Base-by-base conservation (phyloP, 2,888 invertebrate species). In the Protonemura montana region DNA sequence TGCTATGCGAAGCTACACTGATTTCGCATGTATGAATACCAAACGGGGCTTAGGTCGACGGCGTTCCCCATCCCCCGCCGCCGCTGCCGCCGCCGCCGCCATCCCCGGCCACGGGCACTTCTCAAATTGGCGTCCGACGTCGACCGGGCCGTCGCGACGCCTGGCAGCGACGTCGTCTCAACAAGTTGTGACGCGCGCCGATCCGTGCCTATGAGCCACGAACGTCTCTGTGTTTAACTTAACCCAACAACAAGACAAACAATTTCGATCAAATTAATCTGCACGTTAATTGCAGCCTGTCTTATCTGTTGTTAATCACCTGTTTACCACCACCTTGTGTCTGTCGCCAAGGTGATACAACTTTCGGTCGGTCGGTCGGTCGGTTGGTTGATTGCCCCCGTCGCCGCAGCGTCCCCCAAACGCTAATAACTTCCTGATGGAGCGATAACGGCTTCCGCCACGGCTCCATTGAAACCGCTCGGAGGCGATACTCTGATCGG, bases 231-330 rank as follows among this genome's bases (percentile, higher is more conserved):
- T 35, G 3, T 3, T 35, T 35, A 10, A n/a, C n/a, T 35, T 35
- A 35, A 10, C 10, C 35, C 2, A 59, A 59, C 59, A 59, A 41
- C 13, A 59, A 59, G 59, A 59, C 59, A 59, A 59, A 59, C 59
- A 59, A 10, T 21, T 10, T 21, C 59, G 59, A 59, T 59, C 59
- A 59, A 59, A 59, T 21, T 59, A 10, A 21, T 10, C 59, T 21
- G 59, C 13, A 21, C 81, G 81, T 81, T 81, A 81, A 81, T 81
- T 81, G 29, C n/a, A 21, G 27, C 6, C 28, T 21, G 30, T 30
- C 30, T 81, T 81, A 81, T 81, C 81, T 81, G 5, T 16, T 81
- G 81, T 81, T 81, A 81, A 81, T 30, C 81, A 30, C 28, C 29
- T 28, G 27, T 81, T 81, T 81, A 81, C 28, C 81, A 81, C 81